These are phyloP conservation scores for Acleris emargana DNA, from an alignment of 2,888 invertebrate genomes.

Conservation along the genomic window DNA sequence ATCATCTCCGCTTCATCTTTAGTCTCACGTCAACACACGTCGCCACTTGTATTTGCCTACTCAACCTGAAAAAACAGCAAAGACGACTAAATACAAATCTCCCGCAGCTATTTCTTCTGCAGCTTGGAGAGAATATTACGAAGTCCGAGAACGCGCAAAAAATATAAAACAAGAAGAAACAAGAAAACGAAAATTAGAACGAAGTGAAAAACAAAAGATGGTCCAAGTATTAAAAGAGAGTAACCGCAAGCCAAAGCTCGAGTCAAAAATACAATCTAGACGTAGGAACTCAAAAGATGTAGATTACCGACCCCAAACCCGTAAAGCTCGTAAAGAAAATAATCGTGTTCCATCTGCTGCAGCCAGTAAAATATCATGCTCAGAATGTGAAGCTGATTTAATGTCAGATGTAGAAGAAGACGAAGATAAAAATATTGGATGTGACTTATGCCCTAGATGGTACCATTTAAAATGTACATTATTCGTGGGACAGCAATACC, in stretches of 20 bases:
- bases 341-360: too few species aligned
- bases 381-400: conserved; percentile 40
- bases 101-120: conserved; percentile 44
- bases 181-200: conserved; percentile 44
- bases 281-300: too few species aligned
- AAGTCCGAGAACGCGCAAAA: conserved; percentile 42
- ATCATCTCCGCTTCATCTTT: conserved; percentile 42
- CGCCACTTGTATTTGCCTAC: conserved; percentile 45
- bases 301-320: too few species aligned
- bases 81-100: conserved; percentile 42
- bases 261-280: conserved; percentile 4
- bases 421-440: conserved; percentile 43
- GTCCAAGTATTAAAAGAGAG: conserved; percentile 28
- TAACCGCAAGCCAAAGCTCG: conserved; percentile 21
- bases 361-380: too few species aligned
- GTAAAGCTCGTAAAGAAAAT: too few species aligned
- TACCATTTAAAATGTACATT: conserved; percentile 44
- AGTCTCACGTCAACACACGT: too few species aligned
- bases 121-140: conserved; percentile 41
- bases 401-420: conserved; percentile 46
- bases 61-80: conserved; percentile 41
- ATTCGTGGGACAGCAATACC: conserved; percentile 38
- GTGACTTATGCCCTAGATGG: conserved; percentile 39
- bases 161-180: conserved; percentile 42
- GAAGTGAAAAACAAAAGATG: too few species aligned